Evolutionary conservation across 2,888 invertebrate genomes (phyloP), one percentile per base, ranked within the genome.

Genomic region (Gonocerus acuteangulatus): DNA sequence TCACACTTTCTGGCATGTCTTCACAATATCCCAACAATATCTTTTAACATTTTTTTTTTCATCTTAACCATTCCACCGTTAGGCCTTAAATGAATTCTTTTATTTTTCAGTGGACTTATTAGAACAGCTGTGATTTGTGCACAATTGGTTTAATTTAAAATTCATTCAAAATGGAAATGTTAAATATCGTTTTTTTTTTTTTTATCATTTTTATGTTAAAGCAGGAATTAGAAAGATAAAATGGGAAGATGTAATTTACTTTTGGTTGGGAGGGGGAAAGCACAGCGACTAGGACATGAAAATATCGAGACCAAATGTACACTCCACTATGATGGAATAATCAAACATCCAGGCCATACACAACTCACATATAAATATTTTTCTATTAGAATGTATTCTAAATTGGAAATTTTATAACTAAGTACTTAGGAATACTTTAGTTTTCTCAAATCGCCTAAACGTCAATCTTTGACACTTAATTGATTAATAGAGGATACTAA

Each of bases 391-490:
- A 48, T 59, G 48, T 48, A 59, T 59, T 48, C 48, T 59, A 48
- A 48, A 48, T 48, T 39, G 45, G 44, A 59, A 59, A 23, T 44
- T 21, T 59, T 59, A 48, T 42, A 48, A 48, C 59, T 48, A 59
- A 48, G 59, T 59, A 59, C 57, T 57, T 57, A 47, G 22, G 39
- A 54, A 54, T 54, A 54, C 54, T 23, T 54, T 42, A 54, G 27
- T 54, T 54, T 42, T 54, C 42, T 54, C 23, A 54, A 54, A 54
- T 54, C 54, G 42, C 22, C 54, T 54, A 54, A 42, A 54, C 42
- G 54, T 54, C 54, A 54, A 54, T 54, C 15, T 54, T 54, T 54
- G 54, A 54, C 54, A 42, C 54, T 54, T 54, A 54, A 54, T 54
- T 54, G 54, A 54, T 57, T 44, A 57, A 34, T 57, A 57, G 34